Percentiles rank a stretch among this genome's conserved stretches.
These are phyloP conservation scores for Meteorus colon DNA, from an alignment of 2,888 invertebrate species.

Conservation along the genomic window DNA sequence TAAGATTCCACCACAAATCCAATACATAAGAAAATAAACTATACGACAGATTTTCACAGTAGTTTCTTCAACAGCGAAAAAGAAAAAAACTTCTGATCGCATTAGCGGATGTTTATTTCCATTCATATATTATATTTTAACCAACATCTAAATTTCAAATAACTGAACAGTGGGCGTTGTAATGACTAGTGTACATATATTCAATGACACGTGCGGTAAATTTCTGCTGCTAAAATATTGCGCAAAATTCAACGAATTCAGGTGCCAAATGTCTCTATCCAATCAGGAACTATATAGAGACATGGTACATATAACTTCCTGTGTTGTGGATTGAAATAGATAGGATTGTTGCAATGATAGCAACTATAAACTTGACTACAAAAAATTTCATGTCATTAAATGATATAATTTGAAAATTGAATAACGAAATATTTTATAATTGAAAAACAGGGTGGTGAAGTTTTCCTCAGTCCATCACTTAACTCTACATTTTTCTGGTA, in stretches of 20 bases:
- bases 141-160: neutral
- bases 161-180: neutral
- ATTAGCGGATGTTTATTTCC: too few relatives aligned
- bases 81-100: too few relatives aligned
- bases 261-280: neutral
- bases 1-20: too few relatives aligned
- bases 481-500: constrained; percentile 91
- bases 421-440: constrained; percentile 41
- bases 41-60: neutral
- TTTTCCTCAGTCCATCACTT: constrained; percentile 94
- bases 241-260: constrained; percentile 1
- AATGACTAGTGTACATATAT: constrained; percentile 2
- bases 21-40: neutral
- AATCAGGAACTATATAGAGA: constrained; percentile 2
- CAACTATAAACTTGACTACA: too few relatives aligned
- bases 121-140: too few relatives aligned
- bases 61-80: neutral
- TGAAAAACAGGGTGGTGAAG: constrained; percentile 85
- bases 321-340: too few relatives aligned
- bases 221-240: constrained; percentile 4
- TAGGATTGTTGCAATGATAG: too few relatives aligned
- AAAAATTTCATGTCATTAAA: neutral
- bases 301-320: neutral
- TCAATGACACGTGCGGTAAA: constrained; percentile 4
- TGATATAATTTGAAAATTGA: neutral